Conservation (phyloP, 2,888 invertebrate species). For the Macrosoma leucophasiata region DNA sequence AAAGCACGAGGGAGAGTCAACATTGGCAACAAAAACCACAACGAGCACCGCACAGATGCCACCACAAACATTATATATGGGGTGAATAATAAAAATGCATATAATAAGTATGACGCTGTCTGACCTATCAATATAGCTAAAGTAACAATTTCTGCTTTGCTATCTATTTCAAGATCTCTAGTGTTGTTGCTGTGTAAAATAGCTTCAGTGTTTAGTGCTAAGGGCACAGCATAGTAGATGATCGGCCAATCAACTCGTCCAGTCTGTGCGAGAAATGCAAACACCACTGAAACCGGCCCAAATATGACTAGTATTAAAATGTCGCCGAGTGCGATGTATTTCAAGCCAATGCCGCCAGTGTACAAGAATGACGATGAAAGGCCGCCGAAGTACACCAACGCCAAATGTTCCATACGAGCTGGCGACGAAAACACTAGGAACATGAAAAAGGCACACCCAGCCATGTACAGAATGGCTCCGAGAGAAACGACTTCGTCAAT, state of each 20-base stretch:
- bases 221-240: constrained; percentile 93
- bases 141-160: constrained; percentile 93
- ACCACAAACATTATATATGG: constrained; percentile 94
- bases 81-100: constrained; percentile 90
- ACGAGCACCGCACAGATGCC: constrained; percentile 87
- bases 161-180: constrained; percentile 91
- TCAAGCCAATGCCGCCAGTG: constrained; percentile 96
- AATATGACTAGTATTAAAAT: constrained; percentile 93
- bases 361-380: constrained; percentile 96
- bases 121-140: constrained; percentile 95
- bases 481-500: constrained; percentile 86
- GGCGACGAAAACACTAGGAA: constrained; percentile 86
- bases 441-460: constrained; percentile 90
- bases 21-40: constrained; percentile 92
- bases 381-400: constrained; percentile 96
- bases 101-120: constrained; percentile 92
- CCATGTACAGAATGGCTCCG: constrained; percentile 90
- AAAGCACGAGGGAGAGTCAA: constrained; percentile 92
- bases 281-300: constrained; percentile 94
- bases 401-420: constrained; percentile 95
- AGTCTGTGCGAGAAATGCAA: constrained; percentile 94
- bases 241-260: constrained; percentile 93
- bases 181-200: constrained; percentile 97
- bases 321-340: constrained; percentile 96
- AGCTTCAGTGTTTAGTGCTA: constrained; percentile 95